phyloP scores from a whole-genome alignment of 2,113 vertebrate genomes.

The Macquaria australasica region DNA sequence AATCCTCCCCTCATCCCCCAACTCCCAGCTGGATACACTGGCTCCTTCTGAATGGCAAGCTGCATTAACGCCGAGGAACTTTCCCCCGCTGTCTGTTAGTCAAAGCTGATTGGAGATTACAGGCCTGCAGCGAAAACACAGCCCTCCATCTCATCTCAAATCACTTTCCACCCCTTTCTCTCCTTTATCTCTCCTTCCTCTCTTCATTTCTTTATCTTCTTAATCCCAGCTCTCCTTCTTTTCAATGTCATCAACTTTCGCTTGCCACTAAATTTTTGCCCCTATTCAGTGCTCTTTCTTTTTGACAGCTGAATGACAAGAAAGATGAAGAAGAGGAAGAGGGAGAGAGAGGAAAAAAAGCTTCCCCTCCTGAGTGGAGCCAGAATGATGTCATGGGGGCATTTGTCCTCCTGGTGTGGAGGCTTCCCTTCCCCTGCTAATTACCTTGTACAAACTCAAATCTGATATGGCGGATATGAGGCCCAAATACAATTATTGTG shows the following conservation, averaged over 20 bases:
- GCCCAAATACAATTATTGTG: conserved; percentile 85
- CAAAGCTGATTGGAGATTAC: conserved; percentile 84
- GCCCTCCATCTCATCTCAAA: conserved; percentile 74
- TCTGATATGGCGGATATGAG: conserved; percentile 87
- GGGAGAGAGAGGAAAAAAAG: conserved; percentile 12
- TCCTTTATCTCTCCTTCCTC: conserved; percentile 44
- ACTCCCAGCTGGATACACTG: conserved; percentile 77
- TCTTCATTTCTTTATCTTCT: conserved; percentile 69
- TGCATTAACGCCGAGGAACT: conserved; percentile 77
- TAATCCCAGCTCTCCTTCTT: conserved; percentile 65
- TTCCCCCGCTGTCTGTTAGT: conserved; percentile 77
- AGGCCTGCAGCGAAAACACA: conserved; percentile 69
- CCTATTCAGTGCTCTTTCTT: conserved; percentile 31
- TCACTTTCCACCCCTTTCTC: conserved; percentile 60
- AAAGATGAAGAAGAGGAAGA: conserved; percentile 59
- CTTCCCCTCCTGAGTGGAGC: conserved; percentile 68
- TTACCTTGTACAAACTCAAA: conserved; percentile 88
- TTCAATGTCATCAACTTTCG: conserved; percentile 75
- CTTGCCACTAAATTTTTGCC: conserved; percentile 43
- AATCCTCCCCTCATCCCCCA: conserved; percentile 79
- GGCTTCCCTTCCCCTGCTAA: conserved; percentile 86
- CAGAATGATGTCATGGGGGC: conserved; percentile 83
- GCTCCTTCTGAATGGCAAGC: conserved; percentile 73
- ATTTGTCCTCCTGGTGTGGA: conserved; percentile 84
- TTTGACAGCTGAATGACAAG: conserved; percentile 64